Percentiles rank a stretch among this genome's conserved stretches.
These are phyloP conservation scores for Hypercompe scribonia DNA, from an alignment of 2,888 invertebrate species.

Conservation along the genomic window DNA sequence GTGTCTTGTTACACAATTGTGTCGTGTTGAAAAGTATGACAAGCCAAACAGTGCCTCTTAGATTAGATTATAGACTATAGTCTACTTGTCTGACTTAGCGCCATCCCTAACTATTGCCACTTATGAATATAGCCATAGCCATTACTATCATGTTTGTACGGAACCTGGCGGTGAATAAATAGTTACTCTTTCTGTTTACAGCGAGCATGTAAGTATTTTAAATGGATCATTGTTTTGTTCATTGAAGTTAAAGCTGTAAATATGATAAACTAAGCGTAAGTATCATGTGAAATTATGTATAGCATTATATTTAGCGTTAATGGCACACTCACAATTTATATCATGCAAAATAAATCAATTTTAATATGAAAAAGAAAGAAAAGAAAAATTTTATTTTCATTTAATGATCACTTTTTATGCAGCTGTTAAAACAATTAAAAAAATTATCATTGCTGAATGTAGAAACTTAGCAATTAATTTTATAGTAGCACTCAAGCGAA, in stretches of 20 bases:
- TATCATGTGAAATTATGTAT: not conserved
- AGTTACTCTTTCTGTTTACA: constrained; percentile 54
- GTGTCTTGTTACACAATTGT: too few relatives aligned
- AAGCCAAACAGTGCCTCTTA: too few relatives aligned
- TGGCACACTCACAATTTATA: too few relatives aligned
- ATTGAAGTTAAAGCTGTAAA: constrained; percentile 16
- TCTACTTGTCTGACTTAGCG: not conserved
- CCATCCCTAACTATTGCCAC: constrained; percentile 36
- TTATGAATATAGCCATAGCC: constrained; percentile 21
- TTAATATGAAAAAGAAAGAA: too few relatives aligned
- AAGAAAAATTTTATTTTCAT: too few relatives aligned
- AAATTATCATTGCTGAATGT: not conserved
- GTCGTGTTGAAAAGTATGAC: too few relatives aligned
- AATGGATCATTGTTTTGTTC: constrained; percentile 27
- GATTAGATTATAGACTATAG: too few relatives aligned
- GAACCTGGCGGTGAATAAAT: constrained; percentile 59
- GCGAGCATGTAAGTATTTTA: constrained; percentile 34
- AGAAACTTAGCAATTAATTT: not conserved
- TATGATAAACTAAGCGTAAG: not conserved
- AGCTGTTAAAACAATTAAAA: not conserved
- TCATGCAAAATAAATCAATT: too few relatives aligned
- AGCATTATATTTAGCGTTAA: not conserved
- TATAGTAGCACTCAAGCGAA: not conserved
- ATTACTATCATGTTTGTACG: constrained; percentile 56
- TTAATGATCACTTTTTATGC: not conserved